Evolutionary conservation across 2,888 invertebrate species (phyloP).

Genomic region (Polylopha cassiicola): DNA sequence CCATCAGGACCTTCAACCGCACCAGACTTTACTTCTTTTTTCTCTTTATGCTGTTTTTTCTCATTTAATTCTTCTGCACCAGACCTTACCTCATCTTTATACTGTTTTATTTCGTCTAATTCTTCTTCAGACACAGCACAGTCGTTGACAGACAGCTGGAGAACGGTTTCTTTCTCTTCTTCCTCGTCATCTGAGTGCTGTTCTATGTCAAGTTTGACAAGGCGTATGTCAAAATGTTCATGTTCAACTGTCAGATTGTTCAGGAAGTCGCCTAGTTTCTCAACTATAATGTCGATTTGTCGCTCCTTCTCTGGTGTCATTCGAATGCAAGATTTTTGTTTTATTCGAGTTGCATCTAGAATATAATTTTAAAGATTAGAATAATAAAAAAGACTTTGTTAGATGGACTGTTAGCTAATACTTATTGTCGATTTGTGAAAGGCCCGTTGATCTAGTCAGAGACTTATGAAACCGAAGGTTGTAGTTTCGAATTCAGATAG

Average conservation of each 20-base stretch:
- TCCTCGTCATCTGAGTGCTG: slow-evolving; percentile 9
- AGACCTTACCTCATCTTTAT: slow-evolving; percentile 5
- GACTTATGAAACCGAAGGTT: too few relatives aligned
- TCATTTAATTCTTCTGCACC: background rate
- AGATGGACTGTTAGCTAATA: too few relatives aligned
- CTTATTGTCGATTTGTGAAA: too few relatives aligned
- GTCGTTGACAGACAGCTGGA: slow-evolving; percentile 14
- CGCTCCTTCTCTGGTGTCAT: slow-evolving; percentile 13
- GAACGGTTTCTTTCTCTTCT: slow-evolving; percentile 15
- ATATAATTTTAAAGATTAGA: too few relatives aligned
- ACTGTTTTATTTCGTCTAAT: slow-evolving; percentile 9
- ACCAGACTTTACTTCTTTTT: background rate
- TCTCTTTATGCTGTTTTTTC: background rate
- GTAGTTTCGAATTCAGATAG: too few relatives aligned
- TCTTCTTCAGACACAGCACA: slow-evolving; percentile 6
- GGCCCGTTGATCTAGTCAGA: too few relatives aligned
- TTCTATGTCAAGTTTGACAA: slow-evolving; percentile 13
- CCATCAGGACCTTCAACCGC: background rate
- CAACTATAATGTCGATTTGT: slow-evolving; percentile 13
- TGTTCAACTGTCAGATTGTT: slow-evolving; percentile 6
- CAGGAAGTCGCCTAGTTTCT: slow-evolving; percentile 2
- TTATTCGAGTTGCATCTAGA: too few relatives aligned
- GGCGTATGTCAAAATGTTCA: slow-evolving; percentile 10
- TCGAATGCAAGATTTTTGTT: too few relatives aligned
- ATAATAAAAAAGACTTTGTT: too few relatives aligned